Conservation (phyloP, 2,888 invertebrate species). For the Yponomeuta evonymella region DNA sequence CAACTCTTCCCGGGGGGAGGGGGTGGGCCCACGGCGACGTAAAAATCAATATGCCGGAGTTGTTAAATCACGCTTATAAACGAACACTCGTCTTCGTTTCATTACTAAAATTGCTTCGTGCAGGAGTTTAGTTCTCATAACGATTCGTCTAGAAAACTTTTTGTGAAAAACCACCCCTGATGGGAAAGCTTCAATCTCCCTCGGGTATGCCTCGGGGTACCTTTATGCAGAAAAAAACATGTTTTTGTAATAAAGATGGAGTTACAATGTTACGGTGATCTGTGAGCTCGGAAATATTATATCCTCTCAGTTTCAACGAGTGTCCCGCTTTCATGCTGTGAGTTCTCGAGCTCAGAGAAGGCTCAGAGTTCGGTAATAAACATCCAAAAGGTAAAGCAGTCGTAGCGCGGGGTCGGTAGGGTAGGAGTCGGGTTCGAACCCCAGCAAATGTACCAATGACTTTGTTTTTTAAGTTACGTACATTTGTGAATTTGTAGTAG, state of each 20-base stretch:
- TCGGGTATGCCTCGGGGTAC: not conserved
- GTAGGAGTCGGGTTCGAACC: too few relatives aligned
- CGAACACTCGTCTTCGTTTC: slow-evolving; percentile 77
- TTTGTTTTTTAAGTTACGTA: too few relatives aligned
- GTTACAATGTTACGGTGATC: not conserved
- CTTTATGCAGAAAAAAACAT: not conserved
- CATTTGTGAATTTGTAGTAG: too few relatives aligned
- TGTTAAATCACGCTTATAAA: slow-evolving; percentile 84
- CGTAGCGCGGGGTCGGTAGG: too few relatives aligned
- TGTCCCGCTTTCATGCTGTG: not conserved
- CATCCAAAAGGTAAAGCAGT: too few relatives aligned
- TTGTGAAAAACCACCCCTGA: slow-evolving; percentile 2
- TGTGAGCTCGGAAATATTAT: not conserved
- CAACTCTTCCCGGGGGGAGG: slow-evolving; percentile 73
- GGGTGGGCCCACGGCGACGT: slow-evolving; percentile 75
- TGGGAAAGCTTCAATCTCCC: not conserved
- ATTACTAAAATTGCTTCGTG: slow-evolving; percentile 68
- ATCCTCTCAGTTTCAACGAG: not conserved
- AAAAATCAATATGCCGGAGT: slow-evolving; percentile 82
- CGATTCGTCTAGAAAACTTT: slow-evolving; percentile 18
- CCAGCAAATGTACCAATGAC: too few relatives aligned
- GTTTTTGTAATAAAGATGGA: not conserved
- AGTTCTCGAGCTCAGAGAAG: not conserved
- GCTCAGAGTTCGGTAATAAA: not conserved
- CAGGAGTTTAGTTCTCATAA: slow-evolving; percentile 44